Evolutionary conservation across 2,888 invertebrate species (phyloP), one percentile per base, ranked within the genome.

Genomic region (Apodemia duryi): DNA sequence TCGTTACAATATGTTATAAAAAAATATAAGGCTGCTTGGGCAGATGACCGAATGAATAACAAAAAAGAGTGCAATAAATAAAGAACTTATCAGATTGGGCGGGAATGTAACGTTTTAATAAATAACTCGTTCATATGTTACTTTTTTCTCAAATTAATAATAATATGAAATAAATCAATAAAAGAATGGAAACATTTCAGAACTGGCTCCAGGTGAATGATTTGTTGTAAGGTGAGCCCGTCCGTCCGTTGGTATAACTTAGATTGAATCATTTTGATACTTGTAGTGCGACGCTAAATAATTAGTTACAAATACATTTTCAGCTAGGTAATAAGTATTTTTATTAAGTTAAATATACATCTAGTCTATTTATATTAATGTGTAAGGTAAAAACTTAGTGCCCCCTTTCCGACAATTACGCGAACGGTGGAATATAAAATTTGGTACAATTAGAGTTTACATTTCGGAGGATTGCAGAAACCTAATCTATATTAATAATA

Each of bases 111-210:
- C 82, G 80, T 85, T 82, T 85, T 81, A 84, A 87, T 87, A 86
- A 86, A 87, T 87, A 86, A 86, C 81, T 76, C 77, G 79, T 76
- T 78, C 76, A 75, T 65, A 67, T 72, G 69, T 77, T 76, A 80
- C 78, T 80, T 80, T 81, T 80, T 74, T 75, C 77, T 83, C 79
- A 80, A 86, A 89, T 87, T 90, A 90, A 88, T 90, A 91, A 88
- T 91, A 91, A 88, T 87, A 83, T 79, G 84, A 82, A 85, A 90
- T 91, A 91, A 91, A 90, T 90, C 90, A 91, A 90, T 88, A 85
- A 84, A 85, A 85, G 88, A 89, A 89, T 90, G 89, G 87, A 86
- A 89, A 83, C 84, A 80, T 85, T 85, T 84, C 84, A 81, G 84
- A 83, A 79, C 80, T 77, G 83, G 83, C 78, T 77, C 77, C 80